phyloP scores from a whole-genome alignment of 2,797 vertebrate species.

The Enteromius anoplus region DNA sequence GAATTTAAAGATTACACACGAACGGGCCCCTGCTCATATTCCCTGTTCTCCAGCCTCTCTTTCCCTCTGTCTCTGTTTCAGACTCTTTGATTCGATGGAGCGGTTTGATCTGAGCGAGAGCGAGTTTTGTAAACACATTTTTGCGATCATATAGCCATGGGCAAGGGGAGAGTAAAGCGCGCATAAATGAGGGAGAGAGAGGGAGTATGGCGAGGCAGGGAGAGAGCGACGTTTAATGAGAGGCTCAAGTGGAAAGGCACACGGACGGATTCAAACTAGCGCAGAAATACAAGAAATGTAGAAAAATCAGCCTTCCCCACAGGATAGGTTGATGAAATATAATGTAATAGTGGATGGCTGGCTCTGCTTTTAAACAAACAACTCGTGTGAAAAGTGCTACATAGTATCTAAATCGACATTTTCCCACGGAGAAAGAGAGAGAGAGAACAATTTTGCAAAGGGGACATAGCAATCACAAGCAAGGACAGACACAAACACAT shows the following conservation, averaged over 20 bases:
- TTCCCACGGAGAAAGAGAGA: slow-evolving; percentile 54
- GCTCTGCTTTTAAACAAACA: slow-evolving; percentile 59
- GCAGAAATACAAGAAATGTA: slow-evolving; percentile 51
- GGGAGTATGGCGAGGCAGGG: slow-evolving; percentile 64
- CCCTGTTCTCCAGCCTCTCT: slow-evolving; percentile 67
- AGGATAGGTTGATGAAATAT: slow-evolving; percentile 80
- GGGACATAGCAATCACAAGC: slow-evolving; percentile 60
- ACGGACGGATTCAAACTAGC: slow-evolving; percentile 69
- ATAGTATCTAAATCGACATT: slow-evolving; percentile 63
- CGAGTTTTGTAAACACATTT: slow-evolving; percentile 89
- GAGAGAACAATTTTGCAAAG: slow-evolving; percentile 49
- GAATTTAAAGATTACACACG: slow-evolving; percentile 74
- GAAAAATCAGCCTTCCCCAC: slow-evolving; percentile 66
- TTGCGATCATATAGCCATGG: slow-evolving; percentile 86
- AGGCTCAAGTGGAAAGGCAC: slow-evolving; percentile 73
- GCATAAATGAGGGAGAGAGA: slow-evolving; percentile 63
- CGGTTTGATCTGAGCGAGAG: slow-evolving; percentile 85
- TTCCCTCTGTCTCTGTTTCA: slow-evolving; percentile 70
- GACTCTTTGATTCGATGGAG: slow-evolving; percentile 83
- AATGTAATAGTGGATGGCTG: slow-evolving; percentile 68
- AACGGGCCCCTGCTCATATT: slow-evolving; percentile 61
- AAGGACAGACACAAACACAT: slow-evolving; percentile 70
- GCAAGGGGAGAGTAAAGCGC: slow-evolving; percentile 81
- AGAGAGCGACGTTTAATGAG: slow-evolving; percentile 76
- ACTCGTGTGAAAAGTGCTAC: slow-evolving; percentile 35